Evolutionary conservation across 2,888 invertebrate genomes (phyloP).

Genomic region (Caenorhabditis sp.): DNA sequence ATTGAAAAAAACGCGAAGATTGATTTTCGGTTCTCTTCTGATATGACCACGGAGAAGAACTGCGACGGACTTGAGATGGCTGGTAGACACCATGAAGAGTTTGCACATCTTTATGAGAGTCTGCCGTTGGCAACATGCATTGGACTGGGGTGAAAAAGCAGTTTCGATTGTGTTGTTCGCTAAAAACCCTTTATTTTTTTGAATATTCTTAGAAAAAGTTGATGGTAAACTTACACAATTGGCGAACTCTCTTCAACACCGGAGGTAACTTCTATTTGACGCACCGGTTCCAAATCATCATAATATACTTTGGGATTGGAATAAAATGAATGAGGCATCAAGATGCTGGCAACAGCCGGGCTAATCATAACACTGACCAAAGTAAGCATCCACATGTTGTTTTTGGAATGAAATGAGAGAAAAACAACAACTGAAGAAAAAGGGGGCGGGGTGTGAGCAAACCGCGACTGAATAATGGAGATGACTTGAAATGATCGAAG

Average conservation of each 20-base stretch:
- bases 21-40: slow-evolving; percentile 24
- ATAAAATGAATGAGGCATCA: slow-evolving; percentile 28
- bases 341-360: slow-evolving; percentile 18
- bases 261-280: background rate
- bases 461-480: background rate
- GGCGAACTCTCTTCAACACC: background rate
- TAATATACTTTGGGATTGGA: slow-evolving; percentile 10
- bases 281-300: background rate
- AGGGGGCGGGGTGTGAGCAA: slow-evolving; percentile 18
- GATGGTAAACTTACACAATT: background rate
- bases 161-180: slow-evolving; percentile 28
- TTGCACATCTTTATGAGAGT: slow-evolving; percentile 36
- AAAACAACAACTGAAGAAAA: slow-evolving; percentile 6
- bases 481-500: no score
- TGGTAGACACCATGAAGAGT: slow-evolving; percentile 36
- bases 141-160: slow-evolving; percentile 43
- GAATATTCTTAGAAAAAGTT: background rate
- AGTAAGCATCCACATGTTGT: background rate
- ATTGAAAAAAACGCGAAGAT: slow-evolving; percentile 19
- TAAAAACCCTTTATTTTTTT: slow-evolving; percentile 5
- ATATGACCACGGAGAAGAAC: slow-evolving; percentile 23
- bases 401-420: background rate
- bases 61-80: slow-evolving; percentile 23
- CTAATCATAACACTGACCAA: slow-evolving; percentile 7
- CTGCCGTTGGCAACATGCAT: slow-evolving; percentile 31